Base-by-base conservation (phyloP, 2,888 invertebrate genomes). In the Clistopyga incitator region DNA sequence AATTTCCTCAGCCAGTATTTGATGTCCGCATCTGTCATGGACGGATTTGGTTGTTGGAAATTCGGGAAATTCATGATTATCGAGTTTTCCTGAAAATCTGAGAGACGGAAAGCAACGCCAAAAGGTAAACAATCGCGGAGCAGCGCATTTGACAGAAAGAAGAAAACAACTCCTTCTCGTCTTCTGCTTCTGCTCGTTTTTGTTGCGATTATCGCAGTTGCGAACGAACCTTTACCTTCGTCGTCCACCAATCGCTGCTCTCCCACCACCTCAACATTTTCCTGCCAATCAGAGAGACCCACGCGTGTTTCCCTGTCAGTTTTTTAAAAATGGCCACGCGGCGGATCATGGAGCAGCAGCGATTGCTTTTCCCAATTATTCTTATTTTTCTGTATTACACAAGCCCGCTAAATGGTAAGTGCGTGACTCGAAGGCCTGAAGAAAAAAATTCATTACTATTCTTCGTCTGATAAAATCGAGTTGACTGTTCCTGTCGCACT, bases 1-100 rank as follows among this genome's bases (percentile, higher is more conserved):
- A 95, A 94, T 94, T 97, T 97, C 81, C 97, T 94, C 67, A 97
- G 90, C 92, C 96, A 95, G 91, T 97, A 97, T 84, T 96, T 93
- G 88, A 97, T 96, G 25, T 94, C 93, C 87, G 94, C 89, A 83
- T 95, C 94, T 94, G 95, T 95, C 86, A 84, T 84, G 11, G 83
- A 75, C 6, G 76, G 77, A 74, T 83, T 83, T 20, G 77, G 70
- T 54, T 86, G 84, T 25, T 86, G 87, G 68, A 85, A 86, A 50
- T 84, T 67, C 38, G 78, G 64, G 56, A 79, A 86, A 82, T 84
- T 86, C 86, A 86, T 86, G 38, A 23, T 82, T 72, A 20, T 59
- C 42, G 3, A 13, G 6, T 25, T 72, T 2, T 47, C 13, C 71
- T 29, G 10, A 70, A n/a, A 3, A 15, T 18, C 13, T 61, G 64